Base-by-base conservation (phyloP, 2,113 vertebrate species). In the Ivindomyrus marchei region DNA sequence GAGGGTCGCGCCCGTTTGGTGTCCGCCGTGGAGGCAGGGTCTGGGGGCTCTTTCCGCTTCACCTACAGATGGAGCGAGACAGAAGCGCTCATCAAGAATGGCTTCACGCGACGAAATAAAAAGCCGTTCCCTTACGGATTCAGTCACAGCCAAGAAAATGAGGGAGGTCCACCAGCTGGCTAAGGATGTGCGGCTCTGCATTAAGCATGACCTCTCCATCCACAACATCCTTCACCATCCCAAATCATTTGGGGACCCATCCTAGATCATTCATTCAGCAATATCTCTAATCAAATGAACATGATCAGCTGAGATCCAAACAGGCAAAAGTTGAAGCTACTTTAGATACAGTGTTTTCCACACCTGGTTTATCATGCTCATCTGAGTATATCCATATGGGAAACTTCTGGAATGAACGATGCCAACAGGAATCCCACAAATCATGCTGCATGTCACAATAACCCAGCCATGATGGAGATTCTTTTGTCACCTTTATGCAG, bases 11-110 rank as follows among this genome's bases (percentile, higher is more conserved):
- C 94, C 91, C 95, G 96, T 95, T 96, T 97, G 91, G 96, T 95
- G 89, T 97, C 96, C 21, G 97, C 96, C 0, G 95, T 91, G 0
- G 95, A 93, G 49, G 94, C 94, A 17, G 96, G 80, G 91, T 96
- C 96, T 0, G 95, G 94, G 0, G 93, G 95, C 62, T 96, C 95
- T 95, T 98, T 99, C 95, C 97, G 96, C 94, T 99, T 99, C 86
- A 99, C 97, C 97, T 98, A 91, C 90, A 87, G 15, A 80, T 88
- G 13, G 89, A 50, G 0, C 1, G 77, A 46, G 10, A 62, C 52
- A 85, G 24, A 62, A 58, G 7, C 39, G 1, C 19, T 49, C 27
- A 24, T 83, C 27, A 88, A n/a, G 10, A 42, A 31, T 5, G 62
- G 62, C 62, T 27, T 19, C 9, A 31, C 0, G n/a, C 62, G 2